These are phyloP conservation scores for Lineus longissimus DNA, from an alignment of 1,140 invertebrate species.

Conservation along the genomic window DNA sequence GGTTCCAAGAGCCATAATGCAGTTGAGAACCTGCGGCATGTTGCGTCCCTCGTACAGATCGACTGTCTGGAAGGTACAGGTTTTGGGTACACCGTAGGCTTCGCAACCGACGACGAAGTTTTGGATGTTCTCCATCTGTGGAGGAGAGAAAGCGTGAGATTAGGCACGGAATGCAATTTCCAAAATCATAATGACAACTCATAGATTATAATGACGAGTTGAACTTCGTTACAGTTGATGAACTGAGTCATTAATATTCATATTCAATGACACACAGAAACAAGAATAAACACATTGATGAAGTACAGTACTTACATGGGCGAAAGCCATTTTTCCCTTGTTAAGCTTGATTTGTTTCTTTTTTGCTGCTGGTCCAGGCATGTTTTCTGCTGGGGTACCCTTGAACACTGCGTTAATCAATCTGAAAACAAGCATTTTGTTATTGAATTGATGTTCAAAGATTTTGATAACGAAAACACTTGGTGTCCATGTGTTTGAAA, in stretches of 20 bases:
- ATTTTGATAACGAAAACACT: too few relatives aligned
- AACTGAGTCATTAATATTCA: not conserved
- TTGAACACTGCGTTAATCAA: conserved; percentile 11
- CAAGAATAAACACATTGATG: too few relatives aligned
- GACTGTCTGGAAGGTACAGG: conserved; percentile 88
- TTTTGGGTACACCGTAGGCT: conserved; percentile 84
- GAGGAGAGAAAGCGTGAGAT: conserved; percentile 10
- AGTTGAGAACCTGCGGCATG: conserved; percentile 49
- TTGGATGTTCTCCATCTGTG: conserved; percentile 94
- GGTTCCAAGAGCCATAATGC: conserved; percentile 38
- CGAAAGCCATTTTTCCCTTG: conserved; percentile 53
- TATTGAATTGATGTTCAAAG: too few relatives aligned
- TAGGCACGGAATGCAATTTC: conserved; percentile 7
- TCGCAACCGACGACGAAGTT: conserved; percentile 82
- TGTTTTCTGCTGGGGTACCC: conserved; percentile 5
- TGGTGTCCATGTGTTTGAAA: too few relatives aligned
- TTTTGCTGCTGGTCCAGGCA: not conserved
- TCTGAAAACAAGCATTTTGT: conserved; percentile 2
- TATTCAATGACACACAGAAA: not conserved
- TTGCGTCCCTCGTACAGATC: conserved; percentile 66
- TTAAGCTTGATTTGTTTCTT: conserved; percentile 27
- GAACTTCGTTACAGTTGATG: not conserved
- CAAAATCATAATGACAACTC: not conserved
- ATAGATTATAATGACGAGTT: not conserved
- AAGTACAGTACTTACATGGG: conserved; percentile 50